These are phyloP conservation scores for Xylota segnis DNA, from an alignment of 2,888 invertebrate species.

Conservation along the genomic window DNA sequence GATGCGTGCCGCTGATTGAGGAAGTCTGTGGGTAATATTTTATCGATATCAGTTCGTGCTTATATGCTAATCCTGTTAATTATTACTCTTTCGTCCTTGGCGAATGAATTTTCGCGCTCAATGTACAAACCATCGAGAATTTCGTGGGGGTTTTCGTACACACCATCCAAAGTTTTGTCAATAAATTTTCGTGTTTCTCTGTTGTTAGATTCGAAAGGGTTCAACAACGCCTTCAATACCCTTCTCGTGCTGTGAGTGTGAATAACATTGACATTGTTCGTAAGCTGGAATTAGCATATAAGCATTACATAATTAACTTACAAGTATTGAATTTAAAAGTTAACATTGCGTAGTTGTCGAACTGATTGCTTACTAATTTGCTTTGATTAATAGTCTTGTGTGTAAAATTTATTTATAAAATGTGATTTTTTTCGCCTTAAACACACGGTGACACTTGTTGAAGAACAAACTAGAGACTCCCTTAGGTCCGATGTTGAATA, in stretches of 20 bases:
- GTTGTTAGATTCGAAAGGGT: constrained; percentile 19
- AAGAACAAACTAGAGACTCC: constrained; percentile 28
- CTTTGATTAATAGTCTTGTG: constrained; percentile 27
- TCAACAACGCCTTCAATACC: constrained; percentile 16
- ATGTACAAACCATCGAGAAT: constrained; percentile 28
- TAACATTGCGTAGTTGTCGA: constrained; percentile 44
- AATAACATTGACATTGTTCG: constrained; percentile 63
- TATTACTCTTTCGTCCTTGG: constrained; percentile 66
- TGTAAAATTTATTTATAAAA: constrained; percentile 37
- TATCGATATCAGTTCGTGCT: constrained; percentile 73
- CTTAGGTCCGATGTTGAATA: constrained; percentile 54
- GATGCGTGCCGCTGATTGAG: constrained; percentile 62
- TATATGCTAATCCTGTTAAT: constrained; percentile 63
- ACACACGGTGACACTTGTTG: constrained; percentile 60
- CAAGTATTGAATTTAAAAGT: constrained; percentile 53
- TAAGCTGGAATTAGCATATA: constrained; percentile 29
- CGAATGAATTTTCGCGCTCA: constrained; percentile 16
- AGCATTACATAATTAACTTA: constrained; percentile 33
- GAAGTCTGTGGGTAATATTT: constrained; percentile 71
- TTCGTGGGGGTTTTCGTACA: not conserved
- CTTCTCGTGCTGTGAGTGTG: constrained; percentile 16
- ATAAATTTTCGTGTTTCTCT: constrained; percentile 57
- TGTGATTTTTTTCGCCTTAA: no score
- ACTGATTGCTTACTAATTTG: constrained; percentile 60
- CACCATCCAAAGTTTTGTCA: constrained; percentile 65